Conservation (phyloP, 2,113 vertebrate species). For the Phodopus roborovskii region DNA sequence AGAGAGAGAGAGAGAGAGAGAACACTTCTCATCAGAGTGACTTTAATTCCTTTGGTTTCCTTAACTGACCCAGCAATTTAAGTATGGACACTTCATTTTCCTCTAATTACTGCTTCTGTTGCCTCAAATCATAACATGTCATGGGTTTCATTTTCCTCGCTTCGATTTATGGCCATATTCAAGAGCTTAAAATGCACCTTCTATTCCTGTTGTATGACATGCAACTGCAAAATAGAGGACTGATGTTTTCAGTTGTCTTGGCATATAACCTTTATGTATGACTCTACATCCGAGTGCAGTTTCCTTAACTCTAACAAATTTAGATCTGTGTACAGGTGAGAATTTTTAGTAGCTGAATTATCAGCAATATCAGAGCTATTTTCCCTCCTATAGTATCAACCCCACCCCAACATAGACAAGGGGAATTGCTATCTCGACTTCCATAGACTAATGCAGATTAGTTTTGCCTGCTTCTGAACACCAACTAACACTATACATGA, state of each 20-base stretch:
- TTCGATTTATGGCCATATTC: conserved; percentile 37
- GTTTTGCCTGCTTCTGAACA: not conserved
- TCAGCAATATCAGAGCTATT: not conserved
- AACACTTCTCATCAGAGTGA: not conserved
- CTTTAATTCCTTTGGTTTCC: not conserved
- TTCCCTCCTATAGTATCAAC: not conserved
- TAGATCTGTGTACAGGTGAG: not conserved
- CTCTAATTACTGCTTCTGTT: conserved; percentile 11
- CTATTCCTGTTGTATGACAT: conserved; percentile 26
- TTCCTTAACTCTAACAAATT: conserved; percentile 48
- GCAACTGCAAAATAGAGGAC: not conserved
- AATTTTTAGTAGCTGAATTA: not conserved
- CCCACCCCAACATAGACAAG: not conserved
- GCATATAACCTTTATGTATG: not conserved
- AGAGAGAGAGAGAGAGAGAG: not conserved
- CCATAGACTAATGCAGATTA: not conserved
- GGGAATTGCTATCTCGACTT: not conserved
- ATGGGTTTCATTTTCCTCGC: conserved; percentile 48
- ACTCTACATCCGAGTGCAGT: not conserved
- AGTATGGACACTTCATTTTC: conserved; percentile 15
- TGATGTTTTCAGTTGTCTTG: conserved; percentile 21
- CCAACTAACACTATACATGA: not conserved
- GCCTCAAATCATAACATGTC: conserved; percentile 19
- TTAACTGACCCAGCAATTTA: not conserved
- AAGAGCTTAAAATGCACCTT: conserved; percentile 32